phyloP scores from a whole-genome alignment of 2,888 invertebrate genomes.

The Lycophotia porphyrea region DNA sequence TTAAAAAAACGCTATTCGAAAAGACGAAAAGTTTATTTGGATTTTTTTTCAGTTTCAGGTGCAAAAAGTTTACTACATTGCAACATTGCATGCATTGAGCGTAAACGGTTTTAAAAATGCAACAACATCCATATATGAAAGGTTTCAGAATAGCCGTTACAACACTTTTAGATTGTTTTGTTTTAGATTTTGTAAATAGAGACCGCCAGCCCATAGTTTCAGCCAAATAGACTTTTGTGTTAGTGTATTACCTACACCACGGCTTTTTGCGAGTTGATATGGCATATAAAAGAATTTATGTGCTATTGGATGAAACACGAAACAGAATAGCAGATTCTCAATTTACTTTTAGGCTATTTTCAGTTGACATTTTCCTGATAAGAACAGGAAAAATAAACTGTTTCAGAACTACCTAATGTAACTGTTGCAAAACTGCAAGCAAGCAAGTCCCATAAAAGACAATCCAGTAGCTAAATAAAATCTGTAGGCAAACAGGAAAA shows the following conservation, averaged over 20 bases:
- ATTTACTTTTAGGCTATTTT: constrained; percentile 16
- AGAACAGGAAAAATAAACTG: background rate
- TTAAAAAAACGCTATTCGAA: too few relatives aligned
- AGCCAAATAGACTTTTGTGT: constrained; percentile 58
- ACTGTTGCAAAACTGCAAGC: background rate
- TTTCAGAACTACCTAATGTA: background rate
- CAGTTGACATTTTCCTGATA: constrained; percentile 8
- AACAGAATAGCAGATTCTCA: background rate
- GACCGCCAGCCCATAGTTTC: constrained; percentile 47
- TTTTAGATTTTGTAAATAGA: constrained; percentile 59
- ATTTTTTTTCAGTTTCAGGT: background rate
- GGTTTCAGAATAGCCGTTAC: constrained; percentile 42
- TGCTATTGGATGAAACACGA: constrained; percentile 16
- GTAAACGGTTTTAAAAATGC: constrained; percentile 56
- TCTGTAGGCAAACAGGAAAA: constrained; percentile 13
- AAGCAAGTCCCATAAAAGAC: constrained; percentile 1
- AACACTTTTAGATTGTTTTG: constrained; percentile 52
- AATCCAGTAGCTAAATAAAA: constrained; percentile 20
- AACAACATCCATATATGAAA: constrained; percentile 50
- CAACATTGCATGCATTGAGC: constrained; percentile 27
- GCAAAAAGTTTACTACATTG: constrained; percentile 10
- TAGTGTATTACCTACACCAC: constrained; percentile 41
- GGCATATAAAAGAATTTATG: constrained; percentile 25
- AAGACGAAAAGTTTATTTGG: background rate
- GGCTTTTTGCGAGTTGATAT: constrained; percentile 27